phyloP scores from a whole-genome alignment of 2,113 vertebrate species.

The Microtus oregoni region DNA sequence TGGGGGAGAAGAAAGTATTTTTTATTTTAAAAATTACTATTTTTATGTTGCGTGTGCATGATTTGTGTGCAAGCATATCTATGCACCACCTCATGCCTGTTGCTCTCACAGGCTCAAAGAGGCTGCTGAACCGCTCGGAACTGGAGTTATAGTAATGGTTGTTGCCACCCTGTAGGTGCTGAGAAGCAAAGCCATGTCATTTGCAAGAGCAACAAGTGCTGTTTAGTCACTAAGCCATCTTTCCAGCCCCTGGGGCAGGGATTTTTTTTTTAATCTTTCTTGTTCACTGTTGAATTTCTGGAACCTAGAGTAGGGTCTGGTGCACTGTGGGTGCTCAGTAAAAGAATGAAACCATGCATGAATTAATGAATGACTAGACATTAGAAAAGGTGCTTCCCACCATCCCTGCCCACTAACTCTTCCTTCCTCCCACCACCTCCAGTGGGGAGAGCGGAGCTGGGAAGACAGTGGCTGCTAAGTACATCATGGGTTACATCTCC shows the following conservation, averaged over 20 bases:
- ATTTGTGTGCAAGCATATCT: background rate
- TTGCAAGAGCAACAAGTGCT: background rate
- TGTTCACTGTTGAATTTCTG: background rate
- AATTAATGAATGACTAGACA: background rate
- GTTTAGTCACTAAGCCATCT: background rate
- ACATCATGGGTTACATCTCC: constrained; percentile 99
- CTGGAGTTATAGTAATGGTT: background rate
- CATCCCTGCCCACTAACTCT: background rate
- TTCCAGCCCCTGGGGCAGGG: background rate
- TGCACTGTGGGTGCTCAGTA: background rate
- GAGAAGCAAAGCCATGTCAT: too few relatives aligned
- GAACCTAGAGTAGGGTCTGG: background rate
- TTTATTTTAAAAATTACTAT: background rate
- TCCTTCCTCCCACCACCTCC: background rate
- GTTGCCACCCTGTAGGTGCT: background rate
- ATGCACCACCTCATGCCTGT: background rate
- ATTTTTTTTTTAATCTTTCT: background rate
- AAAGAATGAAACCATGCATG: background rate
- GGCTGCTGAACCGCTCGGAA: background rate
- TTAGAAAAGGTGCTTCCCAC: background rate
- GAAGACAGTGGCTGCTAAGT: constrained; percentile 98
- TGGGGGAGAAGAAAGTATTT: background rate
- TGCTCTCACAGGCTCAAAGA: background rate
- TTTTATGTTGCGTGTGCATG: background rate
- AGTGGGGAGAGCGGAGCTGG: constrained; percentile 98